phyloP scores from a whole-genome alignment of 2,113 vertebrate genomes.

The Malurus cyaneus region DNA sequence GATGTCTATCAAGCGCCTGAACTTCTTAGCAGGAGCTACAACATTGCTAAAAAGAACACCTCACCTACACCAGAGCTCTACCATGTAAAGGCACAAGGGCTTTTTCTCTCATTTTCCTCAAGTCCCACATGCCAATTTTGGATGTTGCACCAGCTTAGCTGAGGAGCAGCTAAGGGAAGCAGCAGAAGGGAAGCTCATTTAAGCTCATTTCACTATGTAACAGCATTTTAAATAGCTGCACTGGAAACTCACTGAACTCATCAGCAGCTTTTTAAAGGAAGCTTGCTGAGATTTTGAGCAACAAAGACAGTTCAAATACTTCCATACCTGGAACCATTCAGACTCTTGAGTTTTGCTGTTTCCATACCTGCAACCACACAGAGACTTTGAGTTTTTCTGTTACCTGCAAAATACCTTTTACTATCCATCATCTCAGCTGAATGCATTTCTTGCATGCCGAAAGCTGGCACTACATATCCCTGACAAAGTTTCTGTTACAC shows the following conservation, averaged over 20 bases:
- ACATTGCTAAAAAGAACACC: neutral
- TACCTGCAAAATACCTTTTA: neutral
- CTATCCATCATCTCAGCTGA: neutral
- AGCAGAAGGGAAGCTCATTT: slow-evolving; percentile 27
- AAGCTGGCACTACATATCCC: neutral
- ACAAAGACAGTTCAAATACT: neutral
- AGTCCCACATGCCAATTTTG: neutral
- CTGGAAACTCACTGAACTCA: neutral
- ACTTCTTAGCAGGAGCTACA: neutral
- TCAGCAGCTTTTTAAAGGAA: neutral
- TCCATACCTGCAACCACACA: neutral
- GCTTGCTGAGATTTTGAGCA: neutral
- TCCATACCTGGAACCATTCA: neutral
- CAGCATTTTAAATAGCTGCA: slow-evolving; percentile 25
- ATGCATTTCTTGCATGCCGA: neutral
- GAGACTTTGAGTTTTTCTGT: neutral
- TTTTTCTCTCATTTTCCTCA: neutral
- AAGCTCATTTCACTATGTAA: neutral
- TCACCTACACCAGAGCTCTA: neutral
- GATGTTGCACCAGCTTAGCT: neutral
- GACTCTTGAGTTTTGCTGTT: neutral
- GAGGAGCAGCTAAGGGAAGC: slow-evolving; percentile 23
- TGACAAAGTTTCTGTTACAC: neutral
- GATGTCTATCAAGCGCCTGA: neutral
- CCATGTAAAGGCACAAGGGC: neutral